Conservation (phyloP, 1,140 invertebrate genomes). For the Cephus cinctus region DNA sequence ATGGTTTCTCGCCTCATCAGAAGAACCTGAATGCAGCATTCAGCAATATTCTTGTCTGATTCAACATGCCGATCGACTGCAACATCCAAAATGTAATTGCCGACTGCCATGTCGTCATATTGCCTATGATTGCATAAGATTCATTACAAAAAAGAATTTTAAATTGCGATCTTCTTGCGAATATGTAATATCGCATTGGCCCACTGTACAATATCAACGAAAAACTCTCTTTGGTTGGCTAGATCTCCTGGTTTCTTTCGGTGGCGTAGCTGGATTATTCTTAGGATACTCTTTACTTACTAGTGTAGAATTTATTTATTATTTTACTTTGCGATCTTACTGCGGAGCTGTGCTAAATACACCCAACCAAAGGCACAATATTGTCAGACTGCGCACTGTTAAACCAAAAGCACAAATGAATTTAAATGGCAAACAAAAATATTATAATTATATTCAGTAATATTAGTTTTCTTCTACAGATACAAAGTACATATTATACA, state of each 20-base stretch:
- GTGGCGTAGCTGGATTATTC: conserved; percentile 74
- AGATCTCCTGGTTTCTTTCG: conserved; percentile 66
- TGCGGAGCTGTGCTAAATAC: conserved; percentile 47
- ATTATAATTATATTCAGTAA: no score
- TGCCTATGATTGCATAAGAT: conserved; percentile 4
- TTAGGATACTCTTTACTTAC: conserved; percentile 72
- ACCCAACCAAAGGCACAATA: conserved; percentile 9
- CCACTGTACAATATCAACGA: conserved; percentile 70
- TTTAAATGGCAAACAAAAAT: no score
- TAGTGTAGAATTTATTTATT: conserved; percentile 72
- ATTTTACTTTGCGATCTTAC: conserved; percentile 67
- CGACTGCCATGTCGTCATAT: conserved; percentile 20
- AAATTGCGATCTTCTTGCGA: not conserved
- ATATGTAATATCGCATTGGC: conserved; percentile 54
- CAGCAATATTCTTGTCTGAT: conserved; percentile 14
- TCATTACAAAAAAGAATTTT: conserved; percentile 5
- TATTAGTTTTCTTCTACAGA: no score
- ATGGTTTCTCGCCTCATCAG: conserved; percentile 22
- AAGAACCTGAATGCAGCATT: conserved; percentile 6
- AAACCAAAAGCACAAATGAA: conserved; percentile 2
- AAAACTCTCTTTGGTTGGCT: conserved; percentile 78
- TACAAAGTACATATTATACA: no score
- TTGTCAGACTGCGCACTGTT: conserved; percentile 8
- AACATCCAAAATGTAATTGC: conserved; percentile 12
- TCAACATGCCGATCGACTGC: not conserved